Evolutionary conservation across 2,113 vertebrate species (phyloP).

Genomic region (Xiphorhynchus elegans): DNA sequence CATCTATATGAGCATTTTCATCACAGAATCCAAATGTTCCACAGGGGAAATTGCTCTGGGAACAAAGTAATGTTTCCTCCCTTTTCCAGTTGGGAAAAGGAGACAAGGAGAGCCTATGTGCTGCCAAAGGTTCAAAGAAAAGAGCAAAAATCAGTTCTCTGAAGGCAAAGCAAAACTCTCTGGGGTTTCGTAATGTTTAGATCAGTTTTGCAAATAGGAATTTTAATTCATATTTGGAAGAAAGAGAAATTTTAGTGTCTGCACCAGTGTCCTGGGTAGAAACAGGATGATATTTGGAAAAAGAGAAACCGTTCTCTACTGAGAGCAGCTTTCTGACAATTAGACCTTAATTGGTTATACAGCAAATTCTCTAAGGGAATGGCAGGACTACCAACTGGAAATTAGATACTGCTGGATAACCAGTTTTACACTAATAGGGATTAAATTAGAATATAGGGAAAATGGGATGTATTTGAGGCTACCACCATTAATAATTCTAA

Average conservation of each 20-base stretch:
- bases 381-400: background rate
- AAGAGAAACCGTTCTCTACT: background rate
- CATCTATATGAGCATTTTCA: background rate
- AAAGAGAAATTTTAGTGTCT: background rate
- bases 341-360: constrained; percentile 21
- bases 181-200: background rate
- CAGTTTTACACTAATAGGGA: background rate
- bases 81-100: background rate
- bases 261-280: background rate
- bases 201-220: background rate
- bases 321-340: constrained; percentile 13
- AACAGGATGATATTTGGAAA: background rate
- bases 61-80: background rate
- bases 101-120: background rate
- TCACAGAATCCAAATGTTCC: background rate
- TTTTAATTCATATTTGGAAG: background rate
- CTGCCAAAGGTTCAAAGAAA: background rate
- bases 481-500: background rate
- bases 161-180: background rate
- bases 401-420: background rate
- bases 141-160: background rate
- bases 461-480: background rate
- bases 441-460: background rate
- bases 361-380: background rate
- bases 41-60: background rate